Conservation (phyloP, 2,888 invertebrate genomes). For the Rhogogaster chlorosoma region DNA sequence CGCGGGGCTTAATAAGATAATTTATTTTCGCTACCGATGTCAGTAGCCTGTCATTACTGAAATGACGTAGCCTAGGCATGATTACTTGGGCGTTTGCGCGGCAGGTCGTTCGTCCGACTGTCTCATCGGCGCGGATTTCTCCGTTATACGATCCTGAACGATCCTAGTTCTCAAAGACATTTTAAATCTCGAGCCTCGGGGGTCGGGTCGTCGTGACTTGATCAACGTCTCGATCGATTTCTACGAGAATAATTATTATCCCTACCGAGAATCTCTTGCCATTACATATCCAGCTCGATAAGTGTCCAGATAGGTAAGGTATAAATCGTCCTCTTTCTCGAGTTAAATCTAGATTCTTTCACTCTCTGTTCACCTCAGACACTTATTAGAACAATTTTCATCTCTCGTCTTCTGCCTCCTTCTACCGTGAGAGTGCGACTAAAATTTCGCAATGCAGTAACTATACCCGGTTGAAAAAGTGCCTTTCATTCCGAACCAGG, state of each 20-base stretch:
- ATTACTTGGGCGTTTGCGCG: constrained; percentile 24
- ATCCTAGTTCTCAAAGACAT: constrained; percentile 31
- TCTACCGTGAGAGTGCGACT: not conserved
- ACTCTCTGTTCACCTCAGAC: not conserved
- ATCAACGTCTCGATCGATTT: constrained; percentile 32
- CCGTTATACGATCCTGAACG: constrained; percentile 5
- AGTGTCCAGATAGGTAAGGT: not conserved
- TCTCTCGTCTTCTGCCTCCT: not conserved
- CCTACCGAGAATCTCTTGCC: not conserved
- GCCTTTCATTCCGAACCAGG: not conserved
- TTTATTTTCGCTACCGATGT: constrained; percentile 47
- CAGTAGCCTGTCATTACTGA: constrained; percentile 45
- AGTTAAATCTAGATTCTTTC: not conserved
- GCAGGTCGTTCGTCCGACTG: not conserved
- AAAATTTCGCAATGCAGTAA: not conserved
- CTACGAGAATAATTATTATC: constrained; percentile 31
- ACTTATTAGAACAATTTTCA: not conserved
- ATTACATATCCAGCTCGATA: not conserved
- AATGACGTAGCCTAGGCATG: constrained; percentile 28
- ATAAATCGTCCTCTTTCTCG: constrained; percentile 11
- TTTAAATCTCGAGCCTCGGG: not conserved
- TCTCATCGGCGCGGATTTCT: not conserved
- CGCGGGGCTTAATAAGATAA: constrained; percentile 36
- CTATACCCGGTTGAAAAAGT: not conserved
- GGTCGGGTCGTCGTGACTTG: constrained; percentile 39